These are phyloP conservation scores for Heliconius hermathena DNA, from an alignment of 1,140 invertebrate species.

Conservation along the genomic window DNA sequence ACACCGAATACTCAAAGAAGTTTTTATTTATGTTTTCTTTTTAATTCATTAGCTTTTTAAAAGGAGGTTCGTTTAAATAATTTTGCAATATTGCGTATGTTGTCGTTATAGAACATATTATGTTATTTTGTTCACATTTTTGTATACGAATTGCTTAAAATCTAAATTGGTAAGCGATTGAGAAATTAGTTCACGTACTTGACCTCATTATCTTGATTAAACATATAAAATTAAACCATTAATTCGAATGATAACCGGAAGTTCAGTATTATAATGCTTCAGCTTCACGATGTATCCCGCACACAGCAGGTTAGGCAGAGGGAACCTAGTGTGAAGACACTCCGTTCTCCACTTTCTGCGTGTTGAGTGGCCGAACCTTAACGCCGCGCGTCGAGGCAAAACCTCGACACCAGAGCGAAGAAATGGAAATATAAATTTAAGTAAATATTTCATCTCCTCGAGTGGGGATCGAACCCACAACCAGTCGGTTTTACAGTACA, in stretches of 20 bases:
- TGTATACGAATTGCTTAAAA: conserved; percentile 1
- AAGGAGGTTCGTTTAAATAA: neutral
- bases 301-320: too few relatives aligned
- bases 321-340: too few relatives aligned
- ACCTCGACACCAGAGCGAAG: too few relatives aligned
- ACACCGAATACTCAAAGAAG: too few relatives aligned
- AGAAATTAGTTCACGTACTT: neutral
- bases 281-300: too few relatives aligned
- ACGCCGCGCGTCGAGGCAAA: too few relatives aligned
- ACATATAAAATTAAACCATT: neutral
- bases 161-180: neutral
- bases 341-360: too few relatives aligned
- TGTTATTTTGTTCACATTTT: neutral
- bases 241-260: neutral
- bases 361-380: too few relatives aligned
- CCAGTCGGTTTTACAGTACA: too few relatives aligned
- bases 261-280: neutral
- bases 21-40: neutral
- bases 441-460: too few relatives aligned
- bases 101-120: neutral
- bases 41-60: neutral
- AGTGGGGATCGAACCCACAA: too few relatives aligned
- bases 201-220: neutral
- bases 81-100: neutral
- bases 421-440: too few relatives aligned